Evolutionary conservation across 2,888 invertebrate species (phyloP).

Genomic region (Pomacea canaliculata): DNA sequence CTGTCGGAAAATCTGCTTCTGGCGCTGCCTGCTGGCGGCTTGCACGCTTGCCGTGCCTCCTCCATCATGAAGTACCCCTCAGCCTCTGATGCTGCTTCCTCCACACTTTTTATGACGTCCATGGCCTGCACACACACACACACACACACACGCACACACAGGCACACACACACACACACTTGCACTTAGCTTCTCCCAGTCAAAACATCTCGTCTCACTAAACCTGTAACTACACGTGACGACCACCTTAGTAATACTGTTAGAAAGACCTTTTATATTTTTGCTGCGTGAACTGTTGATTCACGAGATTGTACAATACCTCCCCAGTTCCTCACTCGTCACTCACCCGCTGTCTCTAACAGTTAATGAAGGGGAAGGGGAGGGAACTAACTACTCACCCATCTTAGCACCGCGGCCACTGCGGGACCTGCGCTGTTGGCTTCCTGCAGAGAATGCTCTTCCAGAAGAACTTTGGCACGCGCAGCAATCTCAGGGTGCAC

Average conservation of each 20-base stretch:
- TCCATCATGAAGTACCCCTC: neutral
- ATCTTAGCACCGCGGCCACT: constrained; percentile 8
- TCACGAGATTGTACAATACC: no score
- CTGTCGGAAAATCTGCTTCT: constrained; percentile 16
- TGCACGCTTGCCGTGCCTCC: neutral
- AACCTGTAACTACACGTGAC: no score
- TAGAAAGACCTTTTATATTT: no score
- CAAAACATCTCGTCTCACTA: no score
- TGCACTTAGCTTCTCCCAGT: neutral
- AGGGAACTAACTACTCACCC: neutral
- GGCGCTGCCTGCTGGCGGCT: constrained; percentile 19
- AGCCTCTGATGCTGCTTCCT: neutral
- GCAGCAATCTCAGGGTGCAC: constrained; percentile 23
- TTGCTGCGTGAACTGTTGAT: no score
- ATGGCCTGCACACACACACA: constrained; percentile 5
- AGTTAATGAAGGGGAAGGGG: neutral
- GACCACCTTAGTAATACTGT: no score
- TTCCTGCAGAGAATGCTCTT: neutral
- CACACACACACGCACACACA: neutral
- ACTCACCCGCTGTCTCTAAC: no score
- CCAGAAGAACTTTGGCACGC: constrained; percentile 13
- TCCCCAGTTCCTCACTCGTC: no score
- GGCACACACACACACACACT: neutral
- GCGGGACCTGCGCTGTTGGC: constrained; percentile 6
- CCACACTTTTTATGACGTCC: constrained; percentile 2